These are phyloP conservation scores for Seriola aureovittata DNA, from an alignment of 2,113 vertebrate genomes.

Conservation along the genomic window DNA sequence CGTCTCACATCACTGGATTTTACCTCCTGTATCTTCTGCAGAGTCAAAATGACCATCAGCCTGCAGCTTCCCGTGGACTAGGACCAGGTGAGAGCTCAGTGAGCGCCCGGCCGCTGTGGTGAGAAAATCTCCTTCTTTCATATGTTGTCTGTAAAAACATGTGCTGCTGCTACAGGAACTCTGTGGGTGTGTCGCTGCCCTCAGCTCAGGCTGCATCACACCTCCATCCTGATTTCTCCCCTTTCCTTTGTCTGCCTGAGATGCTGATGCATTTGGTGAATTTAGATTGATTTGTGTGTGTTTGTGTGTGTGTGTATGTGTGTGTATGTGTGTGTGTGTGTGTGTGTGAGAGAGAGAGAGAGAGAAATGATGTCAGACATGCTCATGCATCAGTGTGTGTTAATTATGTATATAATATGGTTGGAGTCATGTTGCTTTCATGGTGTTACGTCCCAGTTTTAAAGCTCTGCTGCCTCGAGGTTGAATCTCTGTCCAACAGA, in stretches of 20 bases:
- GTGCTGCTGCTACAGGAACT: neutral
- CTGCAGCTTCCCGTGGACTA: slow-evolving; percentile 60
- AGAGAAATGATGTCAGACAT: neutral
- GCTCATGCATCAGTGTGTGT: slow-evolving; percentile 21
- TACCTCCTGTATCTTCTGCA: slow-evolving; percentile 18
- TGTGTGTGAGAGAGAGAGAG: neutral
- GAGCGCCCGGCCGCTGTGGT: neutral
- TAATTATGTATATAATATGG: slow-evolving; percentile 3
- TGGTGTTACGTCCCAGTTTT: neutral
- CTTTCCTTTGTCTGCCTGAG: slow-evolving; percentile 20
- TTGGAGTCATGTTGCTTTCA: neutral
- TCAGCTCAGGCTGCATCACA: slow-evolving; percentile 7
- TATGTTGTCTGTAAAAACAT: neutral
- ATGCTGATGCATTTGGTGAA: slow-evolving; percentile 29
- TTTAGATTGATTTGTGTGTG: neutral
- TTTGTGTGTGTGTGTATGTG: slow-evolving; percentile 13
- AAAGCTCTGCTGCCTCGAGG: too few relatives aligned
- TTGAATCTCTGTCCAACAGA: neutral
- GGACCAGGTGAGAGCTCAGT: slow-evolving; percentile 55
- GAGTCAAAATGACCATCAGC: slow-evolving; percentile 49
- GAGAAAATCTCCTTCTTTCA: neutral
- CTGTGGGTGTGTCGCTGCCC: slow-evolving; percentile 50
- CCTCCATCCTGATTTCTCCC: neutral
- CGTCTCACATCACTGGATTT: neutral
- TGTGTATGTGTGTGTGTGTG: slow-evolving; percentile 24